Evolutionary conservation across 2,888 invertebrate genomes (phyloP), one percentile per base, ranked within the genome.

Genomic region (Brenthis daphne): DNA sequence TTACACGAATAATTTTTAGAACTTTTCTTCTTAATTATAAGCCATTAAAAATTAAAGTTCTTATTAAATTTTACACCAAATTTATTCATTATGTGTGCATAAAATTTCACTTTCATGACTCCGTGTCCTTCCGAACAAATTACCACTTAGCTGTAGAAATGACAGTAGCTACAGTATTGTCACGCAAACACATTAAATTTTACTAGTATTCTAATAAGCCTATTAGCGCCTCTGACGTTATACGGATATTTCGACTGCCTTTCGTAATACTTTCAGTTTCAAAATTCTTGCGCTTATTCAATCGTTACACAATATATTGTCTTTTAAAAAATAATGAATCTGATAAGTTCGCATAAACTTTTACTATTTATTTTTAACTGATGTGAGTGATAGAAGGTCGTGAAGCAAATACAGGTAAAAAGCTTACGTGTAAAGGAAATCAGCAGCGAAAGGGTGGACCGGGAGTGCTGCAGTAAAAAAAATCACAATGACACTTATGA

Each of bases 401-500:
- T 48, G 37, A 63, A 20, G 53, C 16, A 51, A 53, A 63, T 63
- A 53, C 29, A 60, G 60, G 63, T 63, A 63, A 63, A 63, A 37
- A 53, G 33, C 81, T 81, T 77, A 83, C 83, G 74, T 77, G 72
- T 77, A 74, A 65, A 74, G 73, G 73, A 75, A 77, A 76, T 79
- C 73, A 81, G 76, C 71, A 71, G 73, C 71, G 69, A 67, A 77
- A 79, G 78, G 89, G 89, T 67, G 90, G 90, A 76, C 90, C 89
- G 69, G 89, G 88, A 72, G 88, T 86, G 85, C 89, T 86, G 79
- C 75, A 77, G 83, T 83, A 87, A 67, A 85, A 77, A 76, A 82
- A 83, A 80, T 82, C 89, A 88, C 89, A 81, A 75, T 76, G 77
- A 80, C 90, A 89, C 89, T 88, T 85, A 82, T 80, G 76, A 70